Evolutionary conservation across 2,888 invertebrate species (phyloP), one percentile per base, ranked within the genome.

Genomic region (Drosophila meridionalis): DNA sequence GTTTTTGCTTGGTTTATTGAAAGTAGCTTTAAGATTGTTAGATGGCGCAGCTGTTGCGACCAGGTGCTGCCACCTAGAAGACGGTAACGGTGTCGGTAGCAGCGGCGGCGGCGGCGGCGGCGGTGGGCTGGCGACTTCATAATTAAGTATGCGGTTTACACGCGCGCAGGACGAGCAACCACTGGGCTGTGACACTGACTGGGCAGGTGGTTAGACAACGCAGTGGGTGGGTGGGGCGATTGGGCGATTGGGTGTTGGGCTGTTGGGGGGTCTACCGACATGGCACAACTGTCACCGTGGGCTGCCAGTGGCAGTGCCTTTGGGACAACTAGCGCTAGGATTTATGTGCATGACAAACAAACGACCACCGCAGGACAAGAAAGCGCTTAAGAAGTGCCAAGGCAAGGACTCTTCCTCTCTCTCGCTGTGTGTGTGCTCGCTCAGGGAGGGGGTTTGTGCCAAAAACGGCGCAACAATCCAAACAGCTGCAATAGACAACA

Each of bases 341-440:
- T 91, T 91, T 92, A 90, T 91, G 90, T 87, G 89, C 87, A 89
- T 86, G 87, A 88, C 87, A 90, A 90, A 90, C 87, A 91, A 91
- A 92, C 91, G 92, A 91, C 87, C 91, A 90, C 91, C 92, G 87
- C 91, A 92, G 91, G 91, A 92, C 91, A 92, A 83, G 91, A 87
- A 89, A 87, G 85, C 84, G 89, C 86, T 87, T 89, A 87, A 90
- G 83, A 87, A 81, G 77, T 84, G 78, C 87, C 82, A 60, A 60
- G 50, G 57, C 34, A 55, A 65, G 55, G 55, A 40, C 55, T 40
- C 34, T 20, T 20, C 20, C n/a, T 9, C 32, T 48, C 30, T 8
- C 48, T 48, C 7, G 7, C 12, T 28, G 6, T 7, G n/a, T 8
- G n/a, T 20, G 8, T 3, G 8, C 3, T n/a, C 8, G 20, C 9